Conservation (phyloP, 1,140 invertebrate genomes). For the Cryptotermes secundus region DNA sequence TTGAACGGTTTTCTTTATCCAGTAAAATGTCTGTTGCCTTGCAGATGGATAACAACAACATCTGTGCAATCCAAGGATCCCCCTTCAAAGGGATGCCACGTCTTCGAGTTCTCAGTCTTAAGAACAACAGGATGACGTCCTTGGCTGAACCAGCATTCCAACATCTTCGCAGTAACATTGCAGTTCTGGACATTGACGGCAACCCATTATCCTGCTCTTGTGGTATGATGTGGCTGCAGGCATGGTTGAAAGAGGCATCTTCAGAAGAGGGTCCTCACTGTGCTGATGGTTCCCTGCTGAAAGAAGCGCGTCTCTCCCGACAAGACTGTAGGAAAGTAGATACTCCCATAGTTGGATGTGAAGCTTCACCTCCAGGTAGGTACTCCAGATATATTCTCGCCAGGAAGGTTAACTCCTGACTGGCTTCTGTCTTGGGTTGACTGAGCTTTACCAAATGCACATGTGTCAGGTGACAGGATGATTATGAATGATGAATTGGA, state of each 20-base stretch:
- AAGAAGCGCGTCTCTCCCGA: slow-evolving; percentile 65
- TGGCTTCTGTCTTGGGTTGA: too few species aligned
- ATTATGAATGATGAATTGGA: too few species aligned
- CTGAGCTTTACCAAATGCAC: too few species aligned
- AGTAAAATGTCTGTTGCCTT: not conserved
- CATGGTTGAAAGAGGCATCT: slow-evolving; percentile 74
- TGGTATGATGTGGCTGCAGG: slow-evolving; percentile 74
- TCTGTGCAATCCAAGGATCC: slow-evolving; percentile 55
- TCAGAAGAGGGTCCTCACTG: slow-evolving; percentile 59
- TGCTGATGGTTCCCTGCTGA: slow-evolving; percentile 69
- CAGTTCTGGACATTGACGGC: slow-evolving; percentile 79
- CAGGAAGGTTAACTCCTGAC: too few species aligned
- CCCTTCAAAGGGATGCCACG: slow-evolving; percentile 81
- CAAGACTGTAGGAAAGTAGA: slow-evolving; percentile 63
- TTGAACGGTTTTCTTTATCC: too few species aligned
- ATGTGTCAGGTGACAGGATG: not conserved
- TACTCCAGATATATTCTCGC: not conserved
- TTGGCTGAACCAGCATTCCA: slow-evolving; percentile 74
- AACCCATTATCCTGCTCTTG: slow-evolving; percentile 81
- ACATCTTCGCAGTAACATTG: slow-evolving; percentile 74
- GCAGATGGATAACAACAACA: slow-evolving; percentile 51
- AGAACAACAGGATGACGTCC: slow-evolving; percentile 73
- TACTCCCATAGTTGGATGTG: slow-evolving; percentile 59
- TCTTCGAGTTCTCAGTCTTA: slow-evolving; percentile 73
- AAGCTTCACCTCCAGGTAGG: slow-evolving; percentile 45